Evolutionary conservation across 2,888 invertebrate species (phyloP), one percentile per base, ranked within the genome.

Genomic region (Cistogaster globosa): DNA sequence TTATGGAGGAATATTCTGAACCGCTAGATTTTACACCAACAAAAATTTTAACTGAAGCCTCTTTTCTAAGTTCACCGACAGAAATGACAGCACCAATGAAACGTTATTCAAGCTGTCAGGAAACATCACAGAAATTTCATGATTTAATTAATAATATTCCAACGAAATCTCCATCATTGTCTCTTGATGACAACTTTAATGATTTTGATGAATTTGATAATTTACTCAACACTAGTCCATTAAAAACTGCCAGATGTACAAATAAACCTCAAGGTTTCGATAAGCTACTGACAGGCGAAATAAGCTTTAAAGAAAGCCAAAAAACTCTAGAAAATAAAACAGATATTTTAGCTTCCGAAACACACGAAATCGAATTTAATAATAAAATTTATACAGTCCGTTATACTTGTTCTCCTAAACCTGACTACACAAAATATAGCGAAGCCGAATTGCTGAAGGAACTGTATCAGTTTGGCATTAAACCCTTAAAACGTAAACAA

Each of bases 391-490:
- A 92, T 86, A 87, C 83, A 4, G 88, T 92, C 0, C 95, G 95
- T 91, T 90, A 92, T 74, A 92, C 94, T 88, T 92, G 94, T 0
- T 94, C 94, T 4, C 94, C 95, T 4, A 94, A 94, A 91, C 92
- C 93, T 1, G 93, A 95, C 89, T 96, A 94, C 88, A 92, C 93
- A 22, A 88, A 90, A 8, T 94, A 95, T 94, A 90, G 93, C 45
- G 94, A 95, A 26, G 94, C 95, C 0, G 93, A 94, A 87, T 92
- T 95, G 45, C 92, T 94, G 83, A 92, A 92, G 83, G 94, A 95
- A 89, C 90, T 96, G 8, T 93, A 94, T 85, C 95, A 94, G 89
- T 95, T 94, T 92, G 96, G 96, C 3, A 91, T 96, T 8, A 96
- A 95, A 89, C 94, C 95, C 2, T 92, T 96, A 22, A 95, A 95